A percentile compares a stretch with the other conserved stretches of the same genome.
phyloP scores from a whole-genome alignment of 2,113 vertebrate species.

The Psilopsiagon aymara region DNA sequence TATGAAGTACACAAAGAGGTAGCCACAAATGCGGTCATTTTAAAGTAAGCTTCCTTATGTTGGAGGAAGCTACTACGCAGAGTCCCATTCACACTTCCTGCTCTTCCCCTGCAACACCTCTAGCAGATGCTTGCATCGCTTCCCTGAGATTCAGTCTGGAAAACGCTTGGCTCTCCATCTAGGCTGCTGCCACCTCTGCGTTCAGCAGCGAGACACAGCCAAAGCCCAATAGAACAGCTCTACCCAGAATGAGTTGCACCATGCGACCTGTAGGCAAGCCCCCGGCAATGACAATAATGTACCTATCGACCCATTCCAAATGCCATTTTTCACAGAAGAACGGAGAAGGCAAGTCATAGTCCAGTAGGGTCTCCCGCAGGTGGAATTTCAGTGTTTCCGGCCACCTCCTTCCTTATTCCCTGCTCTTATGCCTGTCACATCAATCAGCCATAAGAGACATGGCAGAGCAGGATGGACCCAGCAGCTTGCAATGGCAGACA shows the following conservation, averaged over 20 bases:
- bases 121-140: neutral
- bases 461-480: fast-evolving
- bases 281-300: neutral
- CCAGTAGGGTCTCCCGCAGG: fast-evolving
- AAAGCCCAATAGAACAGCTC: neutral
- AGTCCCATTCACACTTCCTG: neutral
- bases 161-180: neutral
- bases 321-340: neutral
- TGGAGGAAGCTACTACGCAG: neutral
- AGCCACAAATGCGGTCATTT: neutral
- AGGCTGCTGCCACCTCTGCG: neutral
- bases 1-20: neutral
- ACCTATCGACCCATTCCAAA: neutral
- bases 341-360: neutral
- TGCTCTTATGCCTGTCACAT: neutral
- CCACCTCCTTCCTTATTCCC: neutral
- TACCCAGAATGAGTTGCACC: neutral
- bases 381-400: neutral
- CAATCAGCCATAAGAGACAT: neutral
- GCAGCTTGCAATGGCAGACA: fast-evolving
- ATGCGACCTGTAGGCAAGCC: fast-evolving
- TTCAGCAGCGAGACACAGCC: neutral
- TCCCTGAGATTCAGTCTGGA: too few species aligned
- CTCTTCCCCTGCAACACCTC: neutral
- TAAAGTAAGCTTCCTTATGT: neutral